These are phyloP conservation scores for Pinna nobilis DNA, from an alignment of 1,140 invertebrate species.

Conservation along the genomic window DNA sequence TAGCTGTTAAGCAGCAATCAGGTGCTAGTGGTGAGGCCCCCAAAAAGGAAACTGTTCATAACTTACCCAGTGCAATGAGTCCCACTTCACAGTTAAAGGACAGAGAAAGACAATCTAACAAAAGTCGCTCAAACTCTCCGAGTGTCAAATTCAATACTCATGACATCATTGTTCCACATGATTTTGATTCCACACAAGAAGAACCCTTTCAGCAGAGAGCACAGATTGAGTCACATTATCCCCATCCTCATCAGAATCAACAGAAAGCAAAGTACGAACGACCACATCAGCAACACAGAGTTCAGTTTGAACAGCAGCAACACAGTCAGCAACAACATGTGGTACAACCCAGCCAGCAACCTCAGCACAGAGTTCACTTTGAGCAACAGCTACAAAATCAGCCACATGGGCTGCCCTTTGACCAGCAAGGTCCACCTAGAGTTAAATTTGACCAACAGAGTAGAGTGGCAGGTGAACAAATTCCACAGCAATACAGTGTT, in stretches of 20 bases:
- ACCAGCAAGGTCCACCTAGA: background rate
- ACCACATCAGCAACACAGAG: conserved; percentile 2
- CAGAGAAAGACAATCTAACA: conserved; percentile 22
- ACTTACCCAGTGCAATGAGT: conserved; percentile 14
- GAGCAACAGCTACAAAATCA: background rate
- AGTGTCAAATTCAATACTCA: conserved; percentile 25
- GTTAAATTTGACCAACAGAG: background rate
- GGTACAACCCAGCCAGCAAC: background rate
- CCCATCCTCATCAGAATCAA: conserved; percentile 7
- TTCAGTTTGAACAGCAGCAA: background rate
- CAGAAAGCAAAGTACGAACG: conserved; percentile 1
- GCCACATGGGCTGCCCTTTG: background rate
- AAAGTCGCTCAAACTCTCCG: conserved; percentile 16
- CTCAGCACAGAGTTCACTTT: background rate
- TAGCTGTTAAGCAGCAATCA: background rate
- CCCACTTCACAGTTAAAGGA: conserved; percentile 20
- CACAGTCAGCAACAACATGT: background rate
- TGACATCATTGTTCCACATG: background rate
- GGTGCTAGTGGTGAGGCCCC: background rate
- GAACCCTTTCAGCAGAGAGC: too few species aligned
- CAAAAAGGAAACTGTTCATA: background rate
- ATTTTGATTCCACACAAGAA: too few species aligned
- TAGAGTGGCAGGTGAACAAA: too few species aligned
- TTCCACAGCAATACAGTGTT: conserved; percentile 10
- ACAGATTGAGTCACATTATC: background rate